Percentiles rank a stretch among this genome's conserved stretches.
Evolutionary conservation across 2,113 vertebrate species (phyloP).

Genomic region (Peucedramus taeniatus): DNA sequence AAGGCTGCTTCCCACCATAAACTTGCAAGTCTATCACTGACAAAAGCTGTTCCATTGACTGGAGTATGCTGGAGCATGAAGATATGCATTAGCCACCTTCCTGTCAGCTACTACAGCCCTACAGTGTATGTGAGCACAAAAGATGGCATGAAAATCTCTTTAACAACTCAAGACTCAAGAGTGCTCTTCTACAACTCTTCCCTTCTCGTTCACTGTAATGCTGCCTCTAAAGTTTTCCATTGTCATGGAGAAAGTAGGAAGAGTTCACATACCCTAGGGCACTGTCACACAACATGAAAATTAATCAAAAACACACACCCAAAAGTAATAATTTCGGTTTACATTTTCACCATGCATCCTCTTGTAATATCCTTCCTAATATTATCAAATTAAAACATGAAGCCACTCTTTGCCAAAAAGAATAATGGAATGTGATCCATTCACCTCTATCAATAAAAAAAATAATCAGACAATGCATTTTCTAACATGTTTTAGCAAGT

Average conservation of each 20-base stretch:
- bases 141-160: background rate
- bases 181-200: background rate
- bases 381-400: background rate
- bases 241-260: background rate
- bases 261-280: background rate
- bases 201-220: background rate
- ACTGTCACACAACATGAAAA: background rate
- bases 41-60: constrained; percentile 2
- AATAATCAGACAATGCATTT: background rate
- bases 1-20: background rate
- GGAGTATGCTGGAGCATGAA: background rate
- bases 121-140: background rate
- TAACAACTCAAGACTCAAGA: background rate
- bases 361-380: background rate
- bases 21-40: background rate
- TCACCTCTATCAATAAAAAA: background rate
- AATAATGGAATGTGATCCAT: background rate
- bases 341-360: background rate
- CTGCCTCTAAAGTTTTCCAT: background rate
- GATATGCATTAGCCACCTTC: background rate
- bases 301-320: background rate
- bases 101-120: background rate
- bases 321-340: background rate
- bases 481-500: background rate
- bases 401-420: background rate